Evolutionary conservation across 1,140 invertebrate species (phyloP), one percentile per base, ranked within the genome.

Genomic region (Drosophila pseudoobscura): DNA sequence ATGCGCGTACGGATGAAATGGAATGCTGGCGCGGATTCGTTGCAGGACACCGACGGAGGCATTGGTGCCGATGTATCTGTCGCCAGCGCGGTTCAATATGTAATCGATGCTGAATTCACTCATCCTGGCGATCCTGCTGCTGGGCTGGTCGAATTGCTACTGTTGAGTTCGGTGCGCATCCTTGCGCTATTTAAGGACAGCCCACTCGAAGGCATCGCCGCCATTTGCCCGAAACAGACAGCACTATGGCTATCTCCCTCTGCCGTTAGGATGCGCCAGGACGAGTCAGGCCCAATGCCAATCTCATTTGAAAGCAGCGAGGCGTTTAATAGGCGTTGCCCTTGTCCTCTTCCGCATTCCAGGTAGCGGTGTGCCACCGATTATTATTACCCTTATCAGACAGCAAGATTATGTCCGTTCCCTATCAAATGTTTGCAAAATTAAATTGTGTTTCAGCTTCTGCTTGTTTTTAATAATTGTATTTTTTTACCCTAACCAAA

Each of bases 21-120:
- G 26, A 8, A 77, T 11, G 46, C 55, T 60, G 45, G 47, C 63
- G 8, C 78, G 57, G 1, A 90, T 35, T 15, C 77, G 50, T 3
- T 79, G 71, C 1, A 85, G 20, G 15, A 91, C 58, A 8, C 89
- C 74, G 43, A 83, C 20, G 6, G 79, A 90, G 31, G 66, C 82
- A 63, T 91, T 91, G 15, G 90, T 90, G 13, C 75, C 85, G 29
- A 75, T 58, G 62, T 76, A 92, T 69, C 82, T 80, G 41, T 90
- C 82, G 22, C 93, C 93, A 9, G 93, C 93, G 20, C 87, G 84
- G 76, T 92, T 92, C 63, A 93, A 75, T 62, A 93, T 93, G 64
- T 93, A 92, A 60, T 93, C 92, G 44, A 93, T 93, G 74, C 92
- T 93, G 66, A 93, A 93, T 78, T 93, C 91, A 54, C 75, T 89